phyloP scores from a whole-genome alignment of 2,113 vertebrate species.

The Toxotes chatareus region DNA sequence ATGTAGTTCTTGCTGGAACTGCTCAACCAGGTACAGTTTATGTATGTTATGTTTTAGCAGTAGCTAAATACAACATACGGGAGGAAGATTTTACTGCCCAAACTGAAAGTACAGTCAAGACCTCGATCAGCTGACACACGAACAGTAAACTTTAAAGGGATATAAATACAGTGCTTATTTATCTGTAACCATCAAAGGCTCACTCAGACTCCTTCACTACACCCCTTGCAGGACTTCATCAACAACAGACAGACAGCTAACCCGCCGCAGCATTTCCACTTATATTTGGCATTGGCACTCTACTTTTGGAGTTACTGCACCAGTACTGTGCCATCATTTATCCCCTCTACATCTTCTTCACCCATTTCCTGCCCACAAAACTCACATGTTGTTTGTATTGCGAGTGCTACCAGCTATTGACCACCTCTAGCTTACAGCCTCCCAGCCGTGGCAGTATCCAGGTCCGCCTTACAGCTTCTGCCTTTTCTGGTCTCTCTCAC shows the following conservation, averaged over 20 bases:
- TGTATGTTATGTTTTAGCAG: neutral
- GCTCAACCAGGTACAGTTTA: conserved; percentile 74
- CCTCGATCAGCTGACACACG: neutral
- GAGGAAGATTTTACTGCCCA: neutral
- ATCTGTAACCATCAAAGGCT: neutral
- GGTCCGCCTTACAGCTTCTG: conserved; percentile 50
- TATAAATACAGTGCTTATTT: neutral
- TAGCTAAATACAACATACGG: neutral
- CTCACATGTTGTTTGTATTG: conserved; percentile 42
- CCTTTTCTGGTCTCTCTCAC: conserved; percentile 40
- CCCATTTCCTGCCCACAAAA: conserved; percentile 17
- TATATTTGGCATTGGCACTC: conserved; percentile 11
- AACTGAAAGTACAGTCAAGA: neutral
- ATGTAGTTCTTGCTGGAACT: conserved; percentile 65
- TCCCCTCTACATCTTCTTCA: neutral
- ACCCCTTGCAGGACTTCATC: neutral
- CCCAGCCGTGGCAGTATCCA: conserved; percentile 44
- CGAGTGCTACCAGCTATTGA: conserved; percentile 66
- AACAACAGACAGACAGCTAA: neutral
- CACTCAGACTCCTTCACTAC: neutral
- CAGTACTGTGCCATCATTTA: conserved; percentile 13
- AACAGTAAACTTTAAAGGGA: neutral
- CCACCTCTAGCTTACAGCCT: conserved; percentile 61
- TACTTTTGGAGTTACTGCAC: neutral
- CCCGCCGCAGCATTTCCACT: neutral